phyloP scores from a whole-genome alignment of 2,113 vertebrate species.

The Taxidea taxus region DNA sequence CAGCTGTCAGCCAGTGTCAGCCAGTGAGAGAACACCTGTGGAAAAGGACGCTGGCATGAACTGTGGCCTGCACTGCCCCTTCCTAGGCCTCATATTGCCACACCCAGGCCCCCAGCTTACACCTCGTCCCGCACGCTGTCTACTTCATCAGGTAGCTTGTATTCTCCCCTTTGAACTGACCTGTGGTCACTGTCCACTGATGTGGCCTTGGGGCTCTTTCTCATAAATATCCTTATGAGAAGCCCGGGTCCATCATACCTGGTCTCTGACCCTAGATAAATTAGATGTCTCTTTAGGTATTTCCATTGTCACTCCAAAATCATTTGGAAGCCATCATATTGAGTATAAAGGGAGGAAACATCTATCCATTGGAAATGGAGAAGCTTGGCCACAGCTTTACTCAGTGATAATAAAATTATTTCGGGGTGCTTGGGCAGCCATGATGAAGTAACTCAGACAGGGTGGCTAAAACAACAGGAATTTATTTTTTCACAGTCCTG shows the following conservation, averaged over 20 bases:
- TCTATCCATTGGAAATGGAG: neutral
- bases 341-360: neutral
- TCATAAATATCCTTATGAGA: neutral
- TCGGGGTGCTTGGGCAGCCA: rapidly evolving
- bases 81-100: neutral
- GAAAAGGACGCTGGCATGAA: too few relatives aligned
- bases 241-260: neutral
- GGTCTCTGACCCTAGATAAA: neutral
- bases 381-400: neutral
- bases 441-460: neutral
- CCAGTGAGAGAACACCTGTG: too few relatives aligned
- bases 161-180: neutral
- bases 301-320: neutral
- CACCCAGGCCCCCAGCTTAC: rapidly evolving
- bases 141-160: neutral
- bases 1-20: neutral
- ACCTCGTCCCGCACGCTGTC: rapidly evolving
- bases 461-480: neutral
- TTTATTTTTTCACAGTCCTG: neutral
- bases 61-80: neutral
- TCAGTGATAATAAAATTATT: neutral
- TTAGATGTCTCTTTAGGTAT: neutral
- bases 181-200: too few relatives aligned
- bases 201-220: neutral
- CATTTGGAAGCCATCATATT: neutral